phyloP scores from a whole-genome alignment of 30 jellyfish, hydroid and myxozoan genomes.

The Hydractinia echinata region DNA sequence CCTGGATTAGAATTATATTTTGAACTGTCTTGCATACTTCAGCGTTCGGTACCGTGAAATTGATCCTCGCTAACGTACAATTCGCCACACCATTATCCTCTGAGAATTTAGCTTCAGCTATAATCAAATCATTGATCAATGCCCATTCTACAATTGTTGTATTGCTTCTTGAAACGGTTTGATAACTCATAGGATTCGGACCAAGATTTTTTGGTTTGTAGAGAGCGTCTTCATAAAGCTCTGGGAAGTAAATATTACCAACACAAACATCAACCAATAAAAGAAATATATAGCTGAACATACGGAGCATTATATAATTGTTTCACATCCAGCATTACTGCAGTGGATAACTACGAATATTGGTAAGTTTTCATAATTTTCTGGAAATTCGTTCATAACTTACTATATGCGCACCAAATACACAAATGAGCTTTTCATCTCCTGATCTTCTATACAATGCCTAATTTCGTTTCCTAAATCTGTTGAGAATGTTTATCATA shows the following conservation, averaged over 20 bases:
- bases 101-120: constrained; percentile 75
- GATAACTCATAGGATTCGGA: constrained; percentile 89
- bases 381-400: too few species aligned
- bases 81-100: constrained; percentile 83
- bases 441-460: too few species aligned
- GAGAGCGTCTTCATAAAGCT: constrained; percentile 83
- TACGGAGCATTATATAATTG: too few species aligned
- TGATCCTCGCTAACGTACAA: constrained; percentile 62
- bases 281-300: neutral
- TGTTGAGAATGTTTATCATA: too few species aligned
- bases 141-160: constrained; percentile 89
- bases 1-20: constrained; percentile 53
- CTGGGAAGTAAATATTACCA: constrained; percentile 84
- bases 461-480: too few species aligned
- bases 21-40: constrained; percentile 81
- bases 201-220: constrained; percentile 91
- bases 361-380: too few species aligned
- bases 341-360: too few species aligned
- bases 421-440: too few species aligned
- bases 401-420: too few species aligned
- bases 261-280: neutral
- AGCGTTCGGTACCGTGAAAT: constrained; percentile 49
- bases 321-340: too few species aligned
- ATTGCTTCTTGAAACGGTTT: constrained; percentile 57
- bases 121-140: constrained; percentile 48